These are phyloP conservation scores for Danio rerio DNA, from an alignment of 2,113 vertebrate genomes.

Conservation along the genomic window DNA sequence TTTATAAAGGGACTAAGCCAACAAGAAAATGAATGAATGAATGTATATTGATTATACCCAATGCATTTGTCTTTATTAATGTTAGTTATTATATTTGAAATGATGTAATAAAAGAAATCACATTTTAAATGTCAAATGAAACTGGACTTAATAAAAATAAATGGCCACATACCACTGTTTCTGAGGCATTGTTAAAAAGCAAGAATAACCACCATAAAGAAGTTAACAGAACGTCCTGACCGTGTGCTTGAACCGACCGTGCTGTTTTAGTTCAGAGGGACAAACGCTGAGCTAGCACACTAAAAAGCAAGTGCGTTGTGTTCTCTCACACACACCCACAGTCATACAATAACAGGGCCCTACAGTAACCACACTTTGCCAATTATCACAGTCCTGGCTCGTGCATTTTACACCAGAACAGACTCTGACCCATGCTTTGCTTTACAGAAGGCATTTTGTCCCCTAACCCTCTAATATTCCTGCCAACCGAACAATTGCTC, in stretches of 20 bases:
- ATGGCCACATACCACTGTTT: too few species aligned
- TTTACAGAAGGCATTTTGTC: slow-evolving; percentile 28
- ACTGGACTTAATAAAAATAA: too few species aligned
- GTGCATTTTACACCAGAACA: neutral
- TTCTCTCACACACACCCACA: slow-evolving; percentile 6
- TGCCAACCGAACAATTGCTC: slow-evolving; percentile 25
- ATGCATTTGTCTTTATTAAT: too few species aligned
- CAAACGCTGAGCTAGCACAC: neutral
- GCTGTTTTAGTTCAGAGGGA: slow-evolving; percentile 2
- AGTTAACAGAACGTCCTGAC: slow-evolving; percentile 26
- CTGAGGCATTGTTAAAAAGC: neutral
- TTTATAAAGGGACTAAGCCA: too few species aligned
- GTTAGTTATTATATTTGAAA: too few species aligned
- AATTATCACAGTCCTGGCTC: neutral
- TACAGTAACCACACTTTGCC: slow-evolving; percentile 16
- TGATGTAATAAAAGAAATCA: too few species aligned
- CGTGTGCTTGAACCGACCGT: slow-evolving; percentile 19
- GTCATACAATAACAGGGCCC: neutral
- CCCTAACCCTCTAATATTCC: slow-evolving; percentile 15
- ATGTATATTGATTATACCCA: too few species aligned
- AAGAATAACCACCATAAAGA: neutral
- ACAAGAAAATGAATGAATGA: too few species aligned
- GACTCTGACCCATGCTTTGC: slow-evolving; percentile 19
- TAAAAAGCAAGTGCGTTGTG: neutral
- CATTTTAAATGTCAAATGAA: too few species aligned